Percentiles rank a stretch among this genome's conserved stretches.
Evolutionary conservation across 2,888 invertebrate genomes (phyloP).

Genomic region (Tiliacea aurago): DNA sequence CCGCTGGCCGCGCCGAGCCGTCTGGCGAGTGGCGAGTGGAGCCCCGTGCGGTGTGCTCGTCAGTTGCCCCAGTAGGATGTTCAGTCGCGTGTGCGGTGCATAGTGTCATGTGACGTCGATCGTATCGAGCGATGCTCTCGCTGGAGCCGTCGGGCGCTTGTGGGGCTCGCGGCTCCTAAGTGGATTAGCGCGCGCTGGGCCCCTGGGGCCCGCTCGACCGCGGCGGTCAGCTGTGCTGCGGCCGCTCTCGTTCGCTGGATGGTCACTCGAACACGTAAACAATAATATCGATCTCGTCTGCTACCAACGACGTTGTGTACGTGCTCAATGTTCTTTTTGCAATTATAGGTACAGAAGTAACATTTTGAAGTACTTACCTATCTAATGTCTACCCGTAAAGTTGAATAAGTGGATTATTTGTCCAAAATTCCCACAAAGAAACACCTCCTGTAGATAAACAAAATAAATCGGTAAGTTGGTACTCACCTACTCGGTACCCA

Average conservation of each 20-base stretch:
- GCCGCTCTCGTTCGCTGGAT: conserved; percentile 35
- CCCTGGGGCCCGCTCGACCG: conserved; percentile 9
- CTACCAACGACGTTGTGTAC: conserved; percentile 43
- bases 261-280: conserved; percentile 63
- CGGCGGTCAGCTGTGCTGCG: conserved; percentile 17
- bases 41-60: conserved; percentile 24
- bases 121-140: conserved; percentile 51
- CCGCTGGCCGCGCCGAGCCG: conserved; percentile 52
- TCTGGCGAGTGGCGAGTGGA: conserved; percentile 41
- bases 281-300: conserved; percentile 65
- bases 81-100: conserved; percentile 51
- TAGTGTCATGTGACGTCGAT: conserved; percentile 43
- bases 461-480: background rate
- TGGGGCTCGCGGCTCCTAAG: conserved; percentile 24
- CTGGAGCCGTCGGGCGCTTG: conserved; percentile 9
- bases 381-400: background rate
- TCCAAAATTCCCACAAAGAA: background rate
- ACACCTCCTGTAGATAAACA: background rate
- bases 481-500: background rate
- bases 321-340: conserved; percentile 32
- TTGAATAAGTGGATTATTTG: background rate
- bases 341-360: background rate
- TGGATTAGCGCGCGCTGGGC: conserved; percentile 40
- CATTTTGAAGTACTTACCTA: background rate
- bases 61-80: conserved; percentile 17